Evolutionary conservation across 2,113 vertebrate genomes (phyloP).

Genomic region (Capra hircus): DNA sequence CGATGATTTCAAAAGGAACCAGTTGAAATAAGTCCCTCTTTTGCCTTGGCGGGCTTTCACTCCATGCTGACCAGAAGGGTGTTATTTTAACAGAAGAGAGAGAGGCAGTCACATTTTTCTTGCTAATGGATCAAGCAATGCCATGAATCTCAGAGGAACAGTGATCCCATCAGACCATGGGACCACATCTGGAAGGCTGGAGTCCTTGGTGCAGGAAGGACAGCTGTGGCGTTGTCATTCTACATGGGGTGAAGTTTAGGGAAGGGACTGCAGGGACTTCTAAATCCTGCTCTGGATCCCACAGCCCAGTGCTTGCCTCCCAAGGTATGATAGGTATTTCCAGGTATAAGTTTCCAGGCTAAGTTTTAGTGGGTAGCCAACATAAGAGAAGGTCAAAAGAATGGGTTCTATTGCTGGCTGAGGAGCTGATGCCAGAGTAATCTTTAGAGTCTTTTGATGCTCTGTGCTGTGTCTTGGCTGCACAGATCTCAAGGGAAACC

Average conservation of each 20-base stretch:
- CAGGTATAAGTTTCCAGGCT: background rate
- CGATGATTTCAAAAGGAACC: constrained; percentile 30
- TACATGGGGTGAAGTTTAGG: background rate
- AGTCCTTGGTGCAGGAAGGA: background rate
- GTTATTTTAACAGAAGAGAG: constrained; percentile 23
- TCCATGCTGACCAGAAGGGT: background rate
- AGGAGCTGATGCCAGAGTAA: background rate
- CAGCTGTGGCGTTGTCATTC: background rate
- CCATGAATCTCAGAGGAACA: background rate
- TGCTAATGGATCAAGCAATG: background rate
- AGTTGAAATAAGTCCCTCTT: constrained; percentile 42
- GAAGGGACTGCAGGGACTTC: background rate
- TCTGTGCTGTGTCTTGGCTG: background rate
- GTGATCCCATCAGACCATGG: background rate
- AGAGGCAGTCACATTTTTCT: background rate
- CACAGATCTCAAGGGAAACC: background rate
- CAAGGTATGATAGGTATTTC: background rate
- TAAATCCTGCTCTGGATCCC: background rate
- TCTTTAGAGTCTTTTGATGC: background rate
- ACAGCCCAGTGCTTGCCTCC: background rate
- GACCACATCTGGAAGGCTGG: background rate
- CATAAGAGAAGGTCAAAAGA: background rate
- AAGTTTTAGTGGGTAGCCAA: background rate
- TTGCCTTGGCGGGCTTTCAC: background rate
- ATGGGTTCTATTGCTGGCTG: background rate